Conservation (phyloP, 53 echinoderm and acorn worm species). For the Arbacia lixula region DNA sequence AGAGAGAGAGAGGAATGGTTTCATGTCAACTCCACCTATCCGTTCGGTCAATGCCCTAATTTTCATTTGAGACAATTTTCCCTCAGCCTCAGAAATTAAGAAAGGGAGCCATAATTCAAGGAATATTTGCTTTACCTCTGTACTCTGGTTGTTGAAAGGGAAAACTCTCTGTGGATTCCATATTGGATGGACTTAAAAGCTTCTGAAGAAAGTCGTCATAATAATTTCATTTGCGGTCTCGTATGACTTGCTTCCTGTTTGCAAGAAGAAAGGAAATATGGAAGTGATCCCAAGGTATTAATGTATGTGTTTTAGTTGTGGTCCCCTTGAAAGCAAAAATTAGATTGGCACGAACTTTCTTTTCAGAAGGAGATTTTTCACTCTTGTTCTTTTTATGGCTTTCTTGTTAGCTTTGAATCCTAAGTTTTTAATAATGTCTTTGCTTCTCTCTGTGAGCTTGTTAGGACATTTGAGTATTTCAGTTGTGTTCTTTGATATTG, state of each 20-base stretch:
- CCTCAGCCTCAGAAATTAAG: conserved; percentile 2
- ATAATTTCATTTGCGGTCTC: neutral
- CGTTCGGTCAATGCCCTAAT: conserved; percentile 35
- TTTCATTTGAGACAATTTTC: conserved; percentile 5
- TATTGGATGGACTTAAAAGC: neutral
- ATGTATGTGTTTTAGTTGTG: neutral
- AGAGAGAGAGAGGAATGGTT: neutral
- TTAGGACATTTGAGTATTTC: no score
- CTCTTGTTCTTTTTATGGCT: no score
- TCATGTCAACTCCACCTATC: neutral
- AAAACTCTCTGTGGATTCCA: neutral
- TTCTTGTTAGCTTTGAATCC: no score
- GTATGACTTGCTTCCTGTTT: neutral
- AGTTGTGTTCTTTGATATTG: no score
- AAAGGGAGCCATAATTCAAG: no score
- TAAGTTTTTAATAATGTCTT: no score
- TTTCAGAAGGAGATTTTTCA: no score
- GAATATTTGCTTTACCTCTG: no score
- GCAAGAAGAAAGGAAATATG: neutral
- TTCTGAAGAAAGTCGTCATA: neutral
- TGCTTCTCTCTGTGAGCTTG: no score
- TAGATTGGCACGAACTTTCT: no score
- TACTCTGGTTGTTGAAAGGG: neutral
- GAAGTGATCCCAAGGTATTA: neutral
- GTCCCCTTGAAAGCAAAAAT: neutral